phyloP scores from a whole-genome alignment of 1,140 invertebrate species.

The Tenebrio molitor region DNA sequence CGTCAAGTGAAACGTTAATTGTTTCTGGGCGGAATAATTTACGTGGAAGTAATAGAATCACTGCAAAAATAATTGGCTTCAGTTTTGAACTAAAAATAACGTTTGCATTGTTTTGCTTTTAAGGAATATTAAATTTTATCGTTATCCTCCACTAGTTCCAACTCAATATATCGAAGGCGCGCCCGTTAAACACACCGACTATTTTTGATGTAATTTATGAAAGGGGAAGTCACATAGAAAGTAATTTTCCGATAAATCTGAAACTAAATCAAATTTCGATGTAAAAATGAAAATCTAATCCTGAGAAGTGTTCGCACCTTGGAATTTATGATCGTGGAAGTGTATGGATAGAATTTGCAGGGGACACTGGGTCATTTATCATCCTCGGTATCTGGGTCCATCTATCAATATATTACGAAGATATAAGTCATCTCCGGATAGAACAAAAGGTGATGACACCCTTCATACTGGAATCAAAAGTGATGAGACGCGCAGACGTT shows the following conservation, averaged over 20 bases:
- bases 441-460: conserved; percentile 56
- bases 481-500: conserved; percentile 37
- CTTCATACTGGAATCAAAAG: conserved; percentile 49
- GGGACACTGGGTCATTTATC: conserved; percentile 59
- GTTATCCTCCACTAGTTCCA: background rate
- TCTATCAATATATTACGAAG: conserved; percentile 61
- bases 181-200: conserved; percentile 36
- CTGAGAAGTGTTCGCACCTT: conserved; percentile 58
- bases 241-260: conserved; percentile 51
- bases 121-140: conserved; percentile 1
- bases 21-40: too few species aligned
- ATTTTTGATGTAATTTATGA: conserved; percentile 48
- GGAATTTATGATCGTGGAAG: conserved; percentile 58
- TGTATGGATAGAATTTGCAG: conserved; percentile 59
- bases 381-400: conserved; percentile 58
- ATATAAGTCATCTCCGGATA: conserved; percentile 58
- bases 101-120: background rate
- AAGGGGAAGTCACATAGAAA: conserved; percentile 44
- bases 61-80: background rate
- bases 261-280: conserved; percentile 61
- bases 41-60: too few species aligned
- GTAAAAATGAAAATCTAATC: conserved; percentile 62
- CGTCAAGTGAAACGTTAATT: too few species aligned
- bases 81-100: background rate
- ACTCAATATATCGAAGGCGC: conserved; percentile 17